Evolutionary conservation across 2,113 vertebrate genomes (phyloP).

Genomic region (Rhynchomys soricoides): DNA sequence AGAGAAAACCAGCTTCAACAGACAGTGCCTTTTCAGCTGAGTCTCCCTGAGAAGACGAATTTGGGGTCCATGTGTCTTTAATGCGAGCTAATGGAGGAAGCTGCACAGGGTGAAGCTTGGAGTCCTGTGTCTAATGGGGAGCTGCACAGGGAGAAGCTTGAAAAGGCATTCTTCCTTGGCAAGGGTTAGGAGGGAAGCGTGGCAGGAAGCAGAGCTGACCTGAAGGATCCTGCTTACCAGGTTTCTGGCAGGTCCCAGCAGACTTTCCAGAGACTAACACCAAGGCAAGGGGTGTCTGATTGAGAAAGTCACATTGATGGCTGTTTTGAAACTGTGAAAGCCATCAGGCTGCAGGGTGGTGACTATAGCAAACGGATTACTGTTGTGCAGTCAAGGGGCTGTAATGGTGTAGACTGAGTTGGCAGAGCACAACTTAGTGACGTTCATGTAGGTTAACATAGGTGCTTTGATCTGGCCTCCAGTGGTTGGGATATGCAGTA

Average conservation of each 20-base stretch:
- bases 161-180: not conserved
- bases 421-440: not conserved
- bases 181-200: not conserved
- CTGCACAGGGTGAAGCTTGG: not conserved
- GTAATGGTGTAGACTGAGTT: not conserved
- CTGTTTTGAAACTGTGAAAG: not conserved
- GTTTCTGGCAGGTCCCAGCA: not conserved
- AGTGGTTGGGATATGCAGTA: not conserved
- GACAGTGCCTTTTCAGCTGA: not conserved
- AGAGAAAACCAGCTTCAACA: not conserved
- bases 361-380: not conserved
- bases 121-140: not conserved
- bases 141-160: not conserved
- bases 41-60: conserved; percentile 1
- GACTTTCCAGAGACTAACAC: not conserved
- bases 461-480: not conserved
- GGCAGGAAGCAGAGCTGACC: not conserved
- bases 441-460: not conserved
- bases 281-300: not conserved
- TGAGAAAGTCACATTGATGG: not conserved
- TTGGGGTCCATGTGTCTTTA: not conserved
- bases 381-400: not conserved
- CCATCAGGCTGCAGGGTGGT: not conserved
- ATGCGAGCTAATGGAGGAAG: too few relatives aligned
- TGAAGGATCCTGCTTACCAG: not conserved